Percentiles rank a stretch among this genome's conserved stretches.
phyloP scores from a whole-genome alignment of 2,797 vertebrate species.

The Picus viridis region DNA sequence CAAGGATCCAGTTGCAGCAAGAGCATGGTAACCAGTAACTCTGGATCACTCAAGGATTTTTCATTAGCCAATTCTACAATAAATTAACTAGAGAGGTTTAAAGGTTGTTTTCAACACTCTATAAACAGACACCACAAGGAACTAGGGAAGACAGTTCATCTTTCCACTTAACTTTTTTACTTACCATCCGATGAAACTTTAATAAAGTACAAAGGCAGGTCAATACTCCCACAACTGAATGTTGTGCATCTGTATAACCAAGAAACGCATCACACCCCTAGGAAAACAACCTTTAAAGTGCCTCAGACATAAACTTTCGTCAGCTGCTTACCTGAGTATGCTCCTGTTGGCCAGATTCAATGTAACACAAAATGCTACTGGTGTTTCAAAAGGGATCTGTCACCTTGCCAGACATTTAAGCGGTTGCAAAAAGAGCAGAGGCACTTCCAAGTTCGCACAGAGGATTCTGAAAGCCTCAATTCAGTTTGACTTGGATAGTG shows the following conservation, averaged over 20 bases:
- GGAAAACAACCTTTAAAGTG: constrained; percentile 29
- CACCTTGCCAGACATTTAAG: constrained; percentile 36
- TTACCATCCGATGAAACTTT: constrained; percentile 22
- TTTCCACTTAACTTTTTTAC: constrained; percentile 4
- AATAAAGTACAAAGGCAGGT: constrained; percentile 11
- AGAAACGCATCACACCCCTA: neutral
- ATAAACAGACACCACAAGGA: neutral
- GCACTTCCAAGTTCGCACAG: neutral
- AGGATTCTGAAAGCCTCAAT: neutral
- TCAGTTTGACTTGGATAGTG: rapidly evolving
- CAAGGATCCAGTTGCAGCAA: neutral
- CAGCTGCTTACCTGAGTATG: constrained; percentile 42
- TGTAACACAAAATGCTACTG: neutral
- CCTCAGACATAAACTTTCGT: neutral
- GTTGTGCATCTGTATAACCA: constrained; percentile 28
- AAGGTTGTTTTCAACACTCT: constrained; percentile 19
- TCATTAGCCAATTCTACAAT: constrained; percentile 3
- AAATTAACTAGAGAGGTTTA: neutral
- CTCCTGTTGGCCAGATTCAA: constrained; percentile 39
- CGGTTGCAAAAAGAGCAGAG: neutral
- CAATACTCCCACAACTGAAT: neutral
- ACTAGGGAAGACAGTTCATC: neutral
- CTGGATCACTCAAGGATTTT: neutral
- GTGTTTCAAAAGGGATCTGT: constrained; percentile 40
- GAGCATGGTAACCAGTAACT: neutral